These are phyloP conservation scores for Mythimna vitellina DNA, from an alignment of 2,888 invertebrate species.

Conservation along the genomic window DNA sequence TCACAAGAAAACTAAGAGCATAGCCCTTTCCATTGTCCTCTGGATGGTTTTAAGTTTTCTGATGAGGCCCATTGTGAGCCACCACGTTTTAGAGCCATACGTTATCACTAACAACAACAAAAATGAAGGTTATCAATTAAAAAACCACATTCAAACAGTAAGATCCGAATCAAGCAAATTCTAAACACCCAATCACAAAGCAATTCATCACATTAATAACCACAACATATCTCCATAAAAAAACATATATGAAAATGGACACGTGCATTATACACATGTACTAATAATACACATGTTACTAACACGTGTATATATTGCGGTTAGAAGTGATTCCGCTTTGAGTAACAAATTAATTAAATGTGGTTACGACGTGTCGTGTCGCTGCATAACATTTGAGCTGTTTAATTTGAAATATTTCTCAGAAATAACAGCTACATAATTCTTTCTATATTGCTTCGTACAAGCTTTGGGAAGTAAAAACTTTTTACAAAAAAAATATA, in stretches of 20 bases:
- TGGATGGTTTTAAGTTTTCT: too few species aligned
- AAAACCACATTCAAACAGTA: not conserved
- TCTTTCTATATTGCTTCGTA: too few species aligned
- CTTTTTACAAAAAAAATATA: too few species aligned
- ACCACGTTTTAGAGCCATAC: too few species aligned
- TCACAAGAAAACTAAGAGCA: too few species aligned
- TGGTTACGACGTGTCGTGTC: not conserved
- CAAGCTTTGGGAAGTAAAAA: too few species aligned
- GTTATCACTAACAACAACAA: too few species aligned
- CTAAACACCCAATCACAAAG: not conserved
- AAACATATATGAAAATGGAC: conserved; percentile 12
- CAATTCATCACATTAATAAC: not conserved
- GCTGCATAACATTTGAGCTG: not conserved
- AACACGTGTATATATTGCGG: conserved; percentile 21
- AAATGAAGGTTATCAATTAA: not conserved
- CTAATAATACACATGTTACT: not conserved
- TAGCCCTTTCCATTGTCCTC: too few species aligned
- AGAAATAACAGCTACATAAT: not conserved
- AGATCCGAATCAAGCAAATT: not conserved
- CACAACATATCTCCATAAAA: conserved; percentile 11
- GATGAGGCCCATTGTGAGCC: too few species aligned
- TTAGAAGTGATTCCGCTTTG: not conserved
- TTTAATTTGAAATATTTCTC: not conserved
- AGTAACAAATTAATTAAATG: conserved; percentile 21
- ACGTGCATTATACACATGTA: conserved; percentile 24